These are phyloP conservation scores for Rhegmatorhina hoffmannsi DNA, from an alignment of 2,113 vertebrate species.

Conservation along the genomic window DNA sequence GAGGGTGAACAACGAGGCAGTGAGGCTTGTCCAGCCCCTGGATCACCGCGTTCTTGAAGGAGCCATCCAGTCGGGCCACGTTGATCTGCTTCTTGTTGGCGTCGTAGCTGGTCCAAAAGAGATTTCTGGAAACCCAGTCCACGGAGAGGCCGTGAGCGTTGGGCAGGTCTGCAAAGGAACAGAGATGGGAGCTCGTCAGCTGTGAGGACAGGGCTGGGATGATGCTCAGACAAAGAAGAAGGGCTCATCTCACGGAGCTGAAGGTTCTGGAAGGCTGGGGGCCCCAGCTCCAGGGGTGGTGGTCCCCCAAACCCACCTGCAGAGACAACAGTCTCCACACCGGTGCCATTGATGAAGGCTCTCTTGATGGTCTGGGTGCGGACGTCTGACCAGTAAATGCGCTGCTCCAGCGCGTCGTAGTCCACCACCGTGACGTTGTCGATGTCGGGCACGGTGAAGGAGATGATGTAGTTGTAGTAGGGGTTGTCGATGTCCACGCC, in stretches of 20 bases:
- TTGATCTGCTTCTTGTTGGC: slow-evolving; percentile 98
- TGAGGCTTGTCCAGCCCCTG: slow-evolving; percentile 95
- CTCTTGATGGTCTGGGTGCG: slow-evolving; percentile 96
- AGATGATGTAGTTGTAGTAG: slow-evolving; percentile 99
- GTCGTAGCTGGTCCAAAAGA: slow-evolving; percentile 97
- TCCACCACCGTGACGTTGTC: slow-evolving; percentile 97
- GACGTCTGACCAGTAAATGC: slow-evolving; percentile 98
- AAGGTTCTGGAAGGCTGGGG: neutral
- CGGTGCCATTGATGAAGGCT: slow-evolving; percentile 96
- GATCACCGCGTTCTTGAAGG: slow-evolving; percentile 96
- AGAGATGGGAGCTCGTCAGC: fast-evolving
- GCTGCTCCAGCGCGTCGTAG: slow-evolving; percentile 90
- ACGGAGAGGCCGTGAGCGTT: slow-evolving; percentile 94
- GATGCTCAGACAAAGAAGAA: neutral
- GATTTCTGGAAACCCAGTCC: slow-evolving; percentile 96
- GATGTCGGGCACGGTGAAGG: slow-evolving; percentile 96
- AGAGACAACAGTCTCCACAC: slow-evolving; percentile 91
- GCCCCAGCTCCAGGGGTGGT: fast-evolving
- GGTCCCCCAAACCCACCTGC: slow-evolving; percentile 67
- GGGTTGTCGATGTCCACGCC: slow-evolving; percentile 96
- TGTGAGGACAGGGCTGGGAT: fast-evolving
- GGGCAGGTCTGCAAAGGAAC: slow-evolving; percentile 83
- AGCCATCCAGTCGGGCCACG: slow-evolving; percentile 92
- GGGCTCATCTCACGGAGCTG: fast-evolving
- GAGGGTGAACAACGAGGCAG: slow-evolving; percentile 91